Evolutionary conservation across 2,113 vertebrate species (phyloP).

Genomic region (Athene cunicularia): DNA sequence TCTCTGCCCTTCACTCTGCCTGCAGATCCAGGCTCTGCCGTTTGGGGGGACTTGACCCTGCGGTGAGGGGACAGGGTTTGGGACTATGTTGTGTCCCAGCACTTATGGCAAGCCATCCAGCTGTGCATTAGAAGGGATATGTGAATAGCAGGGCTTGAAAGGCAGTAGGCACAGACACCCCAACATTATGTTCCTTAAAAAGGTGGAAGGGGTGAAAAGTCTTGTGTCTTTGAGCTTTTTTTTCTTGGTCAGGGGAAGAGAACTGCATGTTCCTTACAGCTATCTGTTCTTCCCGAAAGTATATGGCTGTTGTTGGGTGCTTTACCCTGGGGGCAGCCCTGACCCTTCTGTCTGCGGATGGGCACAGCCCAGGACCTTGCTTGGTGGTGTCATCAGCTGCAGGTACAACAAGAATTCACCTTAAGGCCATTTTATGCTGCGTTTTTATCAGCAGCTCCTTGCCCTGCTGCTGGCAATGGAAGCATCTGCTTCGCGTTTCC

Average conservation of each 20-base stretch:
- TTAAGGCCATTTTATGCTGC: background rate
- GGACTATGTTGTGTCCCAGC: fast-evolving
- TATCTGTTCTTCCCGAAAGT: too few species aligned
- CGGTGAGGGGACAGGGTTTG: too few species aligned
- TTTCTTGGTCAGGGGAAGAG: background rate
- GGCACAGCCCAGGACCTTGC: background rate
- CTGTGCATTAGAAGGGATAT: too few species aligned
- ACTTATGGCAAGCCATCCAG: fast-evolving
- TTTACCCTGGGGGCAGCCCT: background rate
- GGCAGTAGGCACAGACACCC: too few species aligned
- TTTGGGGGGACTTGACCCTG: background rate
- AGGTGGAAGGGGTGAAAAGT: background rate
- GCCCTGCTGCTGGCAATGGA: background rate
- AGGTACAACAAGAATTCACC: background rate
- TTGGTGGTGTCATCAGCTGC: background rate
- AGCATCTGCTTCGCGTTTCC: background rate
- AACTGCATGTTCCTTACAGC: background rate
- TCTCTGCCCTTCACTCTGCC: background rate
- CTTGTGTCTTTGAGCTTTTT: background rate
- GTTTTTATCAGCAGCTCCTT: background rate
- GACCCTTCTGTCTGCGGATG: background rate
- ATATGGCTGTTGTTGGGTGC: background rate
- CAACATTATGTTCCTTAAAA: background rate
- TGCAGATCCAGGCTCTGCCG: background rate
- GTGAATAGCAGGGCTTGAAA: background rate